Conservation (phyloP, 92 coral and sea anemone species). For the Epizoanthus ramosus region DNA sequence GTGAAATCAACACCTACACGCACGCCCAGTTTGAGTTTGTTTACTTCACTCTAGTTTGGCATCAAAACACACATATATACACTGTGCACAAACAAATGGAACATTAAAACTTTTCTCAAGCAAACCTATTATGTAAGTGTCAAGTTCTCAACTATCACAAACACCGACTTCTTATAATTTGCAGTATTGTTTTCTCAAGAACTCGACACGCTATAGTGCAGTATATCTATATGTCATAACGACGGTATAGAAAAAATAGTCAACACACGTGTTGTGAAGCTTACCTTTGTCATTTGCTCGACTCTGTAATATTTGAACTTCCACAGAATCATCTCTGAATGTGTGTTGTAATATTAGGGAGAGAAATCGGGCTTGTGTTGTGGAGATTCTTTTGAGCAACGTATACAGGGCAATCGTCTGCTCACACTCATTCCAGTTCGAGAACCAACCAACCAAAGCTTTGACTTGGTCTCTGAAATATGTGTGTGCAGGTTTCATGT, state of each 20-base stretch:
- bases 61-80: conserved; percentile 3
- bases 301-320: conserved; percentile 79
- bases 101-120: not conserved
- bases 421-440: conserved; percentile 97
- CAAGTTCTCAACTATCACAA: not conserved
- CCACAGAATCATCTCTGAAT: conserved; percentile 86
- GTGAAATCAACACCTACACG: conserved; percentile 27
- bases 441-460: conserved; percentile 90
- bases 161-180: not conserved
- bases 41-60: conserved; percentile 1
- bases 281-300: conserved; percentile 98
- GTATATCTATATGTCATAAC: not conserved
- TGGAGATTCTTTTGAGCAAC: conserved; percentile 82
- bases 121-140: not conserved
- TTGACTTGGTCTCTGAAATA: conserved; percentile 93
- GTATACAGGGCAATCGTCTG: conserved; percentile 95
- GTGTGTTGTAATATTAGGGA: conserved; percentile 96
- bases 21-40: conserved; percentile 22
- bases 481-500: conserved; percentile 95
- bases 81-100: not conserved
- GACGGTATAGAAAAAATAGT: not conserved
- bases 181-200: not conserved
- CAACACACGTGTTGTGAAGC: conserved; percentile 1
- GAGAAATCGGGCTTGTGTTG: conserved; percentile 91
- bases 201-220: not conserved